phyloP scores from a whole-genome alignment of 2,888 invertebrate species.

The Drosophila nigricruria region DNA sequence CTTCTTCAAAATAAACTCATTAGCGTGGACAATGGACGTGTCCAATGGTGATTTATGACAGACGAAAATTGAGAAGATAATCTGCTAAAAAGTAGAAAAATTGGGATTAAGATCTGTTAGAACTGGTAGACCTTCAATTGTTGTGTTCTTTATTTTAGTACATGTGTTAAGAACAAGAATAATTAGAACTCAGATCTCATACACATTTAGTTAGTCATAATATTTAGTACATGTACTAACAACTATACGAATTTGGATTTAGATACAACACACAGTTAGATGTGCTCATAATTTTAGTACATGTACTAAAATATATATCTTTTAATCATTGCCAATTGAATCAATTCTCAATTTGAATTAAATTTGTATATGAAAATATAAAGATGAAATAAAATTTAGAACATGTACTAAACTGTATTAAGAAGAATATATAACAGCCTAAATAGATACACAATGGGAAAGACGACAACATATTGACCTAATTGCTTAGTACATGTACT shows the following conservation, averaged over 20 bases:
- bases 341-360: not conserved
- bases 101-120: no score
- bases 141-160: not conserved
- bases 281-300: no score
- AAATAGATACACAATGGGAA: not conserved
- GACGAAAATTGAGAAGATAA: constrained; percentile 1
- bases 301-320: constrained; percentile 1
- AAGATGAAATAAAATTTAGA: not conserved
- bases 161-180: not conserved
- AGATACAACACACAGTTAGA: not conserved
- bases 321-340: no score
- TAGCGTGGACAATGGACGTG: not conserved
- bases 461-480: not conserved
- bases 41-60: constrained; percentile 13
- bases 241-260: not conserved
- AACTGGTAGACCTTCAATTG: no score
- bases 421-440: not conserved
- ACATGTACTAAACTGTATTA: not conserved
- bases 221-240: not conserved
- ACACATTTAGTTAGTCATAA: not conserved
- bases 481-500: constrained; percentile 7
- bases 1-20: constrained; percentile 18
- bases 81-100: not conserved
- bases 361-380: not conserved
- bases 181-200: not conserved